Conservation (phyloP, 1,140 invertebrate species). For the Formica selysi region DNA sequence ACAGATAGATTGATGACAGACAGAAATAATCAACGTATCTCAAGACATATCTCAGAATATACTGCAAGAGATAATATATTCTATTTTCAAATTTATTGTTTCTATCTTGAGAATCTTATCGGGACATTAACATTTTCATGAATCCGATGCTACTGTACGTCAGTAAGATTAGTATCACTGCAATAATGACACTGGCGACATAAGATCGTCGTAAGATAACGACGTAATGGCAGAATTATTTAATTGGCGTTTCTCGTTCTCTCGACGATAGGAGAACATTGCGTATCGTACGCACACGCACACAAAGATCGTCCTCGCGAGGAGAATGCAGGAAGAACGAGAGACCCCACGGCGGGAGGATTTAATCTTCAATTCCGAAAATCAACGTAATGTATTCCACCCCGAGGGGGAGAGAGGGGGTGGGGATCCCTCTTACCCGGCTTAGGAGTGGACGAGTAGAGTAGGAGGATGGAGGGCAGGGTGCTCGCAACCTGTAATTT, state of each 20-base stretch:
- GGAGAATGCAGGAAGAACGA: slow-evolving; percentile 56
- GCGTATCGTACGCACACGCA: slow-evolving; percentile 22
- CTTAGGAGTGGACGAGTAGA: slow-evolving; percentile 61
- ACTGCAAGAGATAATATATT: slow-evolving; percentile 4
- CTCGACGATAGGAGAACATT: not conserved
- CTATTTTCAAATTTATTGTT: not conserved
- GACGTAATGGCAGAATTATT: slow-evolving; percentile 36
- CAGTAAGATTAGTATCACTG: not conserved
- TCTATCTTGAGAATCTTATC: not conserved
- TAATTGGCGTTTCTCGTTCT: slow-evolving; percentile 27
- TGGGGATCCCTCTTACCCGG: slow-evolving; percentile 65
- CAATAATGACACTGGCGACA: slow-evolving; percentile 11
- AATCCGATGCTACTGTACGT: not conserved
- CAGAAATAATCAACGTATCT: not conserved
- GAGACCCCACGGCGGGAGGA: slow-evolving; percentile 66
- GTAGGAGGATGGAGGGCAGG: slow-evolving; percentile 21
- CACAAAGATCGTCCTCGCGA: not conserved
- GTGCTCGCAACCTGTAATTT: slow-evolving; percentile 83
- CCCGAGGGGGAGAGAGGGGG: slow-evolving; percentile 67
- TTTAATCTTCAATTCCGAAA: slow-evolving; percentile 81
- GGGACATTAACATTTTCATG: not conserved
- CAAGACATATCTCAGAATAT: not conserved
- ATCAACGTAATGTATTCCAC: slow-evolving; percentile 83
- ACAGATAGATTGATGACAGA: not conserved
- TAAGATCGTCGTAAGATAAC: slow-evolving; percentile 15